Conservation (phyloP, 2,113 vertebrate species). For the Amia ocellicauda region DNA sequence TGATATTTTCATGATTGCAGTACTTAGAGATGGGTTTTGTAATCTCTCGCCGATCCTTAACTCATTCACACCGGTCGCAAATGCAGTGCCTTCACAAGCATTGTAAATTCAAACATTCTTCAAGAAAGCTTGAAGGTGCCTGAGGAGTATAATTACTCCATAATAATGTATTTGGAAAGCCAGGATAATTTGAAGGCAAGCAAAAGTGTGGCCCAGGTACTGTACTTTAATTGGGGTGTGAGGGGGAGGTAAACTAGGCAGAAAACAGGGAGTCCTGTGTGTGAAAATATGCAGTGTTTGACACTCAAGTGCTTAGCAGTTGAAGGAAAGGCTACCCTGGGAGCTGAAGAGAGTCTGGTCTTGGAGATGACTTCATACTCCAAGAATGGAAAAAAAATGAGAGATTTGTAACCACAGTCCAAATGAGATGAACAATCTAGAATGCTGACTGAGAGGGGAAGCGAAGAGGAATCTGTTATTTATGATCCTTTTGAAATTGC, state of each 20-base stretch:
- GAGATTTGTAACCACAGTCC: no score
- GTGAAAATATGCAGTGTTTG: not conserved
- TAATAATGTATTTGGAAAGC: no score
- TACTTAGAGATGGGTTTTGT: conserved; percentile 43
- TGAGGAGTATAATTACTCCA: no score
- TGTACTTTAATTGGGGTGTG: not conserved
- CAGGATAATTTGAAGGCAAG: no score
- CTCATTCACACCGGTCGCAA: no score
- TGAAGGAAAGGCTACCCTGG: not conserved
- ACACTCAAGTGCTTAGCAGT: not conserved
- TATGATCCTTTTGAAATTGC: no score
- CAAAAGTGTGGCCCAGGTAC: no score
- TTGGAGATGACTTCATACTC: not conserved
- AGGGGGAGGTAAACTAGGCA: not conserved
- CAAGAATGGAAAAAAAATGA: not conserved
- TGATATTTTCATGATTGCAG: conserved; percentile 22
- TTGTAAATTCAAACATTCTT: not conserved
- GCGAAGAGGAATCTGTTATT: no score
- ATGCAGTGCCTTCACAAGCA: no score
- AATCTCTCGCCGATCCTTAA: no score
- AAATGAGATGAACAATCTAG: not conserved
- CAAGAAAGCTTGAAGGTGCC: no score
- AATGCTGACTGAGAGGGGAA: no score
- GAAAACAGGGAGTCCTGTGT: not conserved
- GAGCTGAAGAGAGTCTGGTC: not conserved